A percentile compares a stretch with the other conserved stretches of the same genome.
Evolutionary conservation across 1,140 invertebrate species (phyloP).

Genomic region (Drosophila funebris): DNA sequence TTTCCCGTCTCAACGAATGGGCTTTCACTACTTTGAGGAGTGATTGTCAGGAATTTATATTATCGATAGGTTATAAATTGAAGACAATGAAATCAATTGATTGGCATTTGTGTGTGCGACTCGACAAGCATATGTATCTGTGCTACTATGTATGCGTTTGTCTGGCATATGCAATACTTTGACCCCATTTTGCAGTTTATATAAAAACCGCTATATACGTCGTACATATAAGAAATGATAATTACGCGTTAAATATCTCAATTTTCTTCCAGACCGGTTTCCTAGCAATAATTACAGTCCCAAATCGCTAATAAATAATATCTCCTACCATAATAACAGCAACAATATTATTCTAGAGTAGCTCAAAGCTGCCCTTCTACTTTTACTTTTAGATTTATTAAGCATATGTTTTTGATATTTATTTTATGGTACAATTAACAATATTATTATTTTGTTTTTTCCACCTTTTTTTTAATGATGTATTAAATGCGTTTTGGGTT

Average conservation of each 20-base stretch:
- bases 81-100: constrained; percentile 82
- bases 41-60: constrained; percentile 69
- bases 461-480: not conserved
- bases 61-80: constrained; percentile 80
- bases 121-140: constrained; percentile 18
- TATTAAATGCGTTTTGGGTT: constrained; percentile 19
- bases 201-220: constrained; percentile 41
- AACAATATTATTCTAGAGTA: constrained; percentile 3
- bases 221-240: constrained; percentile 46
- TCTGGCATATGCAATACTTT: constrained; percentile 70
- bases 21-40: constrained; percentile 35
- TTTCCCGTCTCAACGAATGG: constrained; percentile 4
- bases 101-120: constrained; percentile 64
- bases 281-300: constrained; percentile 12
- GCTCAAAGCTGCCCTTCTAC: not conserved
- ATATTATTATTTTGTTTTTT: not conserved
- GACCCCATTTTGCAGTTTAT: constrained; percentile 65
- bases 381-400: constrained; percentile 33
- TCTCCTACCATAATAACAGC: not conserved
- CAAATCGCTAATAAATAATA: constrained; percentile 7
- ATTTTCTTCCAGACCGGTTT: constrained; percentile 71
- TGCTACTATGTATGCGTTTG: constrained; percentile 12
- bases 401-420: constrained; percentile 30
- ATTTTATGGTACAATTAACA: constrained; percentile 41
- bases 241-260: constrained; percentile 74